Evolutionary conservation across 2,797 vertebrate species (phyloP), one percentile per base, ranked within the genome.

Genomic region (Valencia hispanica): DNA sequence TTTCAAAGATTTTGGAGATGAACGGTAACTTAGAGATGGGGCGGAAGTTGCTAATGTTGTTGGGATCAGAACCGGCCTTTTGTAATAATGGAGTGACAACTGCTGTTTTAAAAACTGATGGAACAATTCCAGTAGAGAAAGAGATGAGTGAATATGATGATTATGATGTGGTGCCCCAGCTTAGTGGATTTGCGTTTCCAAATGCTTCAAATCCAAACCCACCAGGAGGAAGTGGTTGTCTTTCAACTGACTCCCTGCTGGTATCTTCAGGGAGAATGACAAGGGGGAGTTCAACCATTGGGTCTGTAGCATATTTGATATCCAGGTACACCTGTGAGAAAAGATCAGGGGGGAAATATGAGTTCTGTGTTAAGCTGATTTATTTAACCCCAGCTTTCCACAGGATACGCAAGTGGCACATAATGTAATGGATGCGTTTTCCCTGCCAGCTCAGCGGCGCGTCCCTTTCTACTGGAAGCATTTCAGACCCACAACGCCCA

Each of bases 221-320:
- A 68, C 55, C n/a, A 68, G 72, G 0, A 43, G 86, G 78, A 41
- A 82, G 73, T 17, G 43, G 71, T 11, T 77, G 75, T 50, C 55
- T 57, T 20, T 1, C 4, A 4, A 1, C 14, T 27, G 41, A 14
- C 34, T 14, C 2, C 11, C 61, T 39, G 61, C 20, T 65, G 61
- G 5, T 25, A 65, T 65, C 20, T 30, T 53, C 68, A 30, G 92
- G 88, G 5, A 95, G 71, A 72, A 96, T 18, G 17, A 95, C 85
- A 55, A 95, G 79, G 0, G 94, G 94, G 39, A 95, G 79, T 79
- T 92, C 94, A 74, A 96, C 71, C 79, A 87, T 71, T 66, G 93
- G 92, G 79, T 95, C 73, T 45, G 3, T 7, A 0, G 93, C 85
- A 83, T 65, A 94, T 75, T 94, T 94, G 50, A 95, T 81, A 2